Conservation (phyloP, 1,140 invertebrate species). For the Magallana gigas region DNA sequence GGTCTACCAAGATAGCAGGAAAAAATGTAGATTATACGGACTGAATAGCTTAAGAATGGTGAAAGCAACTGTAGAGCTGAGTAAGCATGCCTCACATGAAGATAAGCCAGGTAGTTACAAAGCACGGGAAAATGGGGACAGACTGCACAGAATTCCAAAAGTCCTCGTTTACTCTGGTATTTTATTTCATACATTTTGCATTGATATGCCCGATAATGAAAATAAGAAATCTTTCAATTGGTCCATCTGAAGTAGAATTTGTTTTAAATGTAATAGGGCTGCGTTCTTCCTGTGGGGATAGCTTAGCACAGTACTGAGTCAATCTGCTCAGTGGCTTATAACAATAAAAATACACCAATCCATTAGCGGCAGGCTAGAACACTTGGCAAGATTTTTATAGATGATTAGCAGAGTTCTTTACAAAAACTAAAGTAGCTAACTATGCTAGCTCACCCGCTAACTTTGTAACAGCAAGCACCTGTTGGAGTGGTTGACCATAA, state of each 20-base stretch:
- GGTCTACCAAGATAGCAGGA: conserved; percentile 21
- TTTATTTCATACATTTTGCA: neutral
- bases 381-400: conserved; percentile 31
- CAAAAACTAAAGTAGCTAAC: conserved; percentile 39
- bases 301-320: neutral
- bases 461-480: neutral
- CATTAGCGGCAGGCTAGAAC: conserved; percentile 24
- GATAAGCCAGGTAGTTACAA: conserved; percentile 12
- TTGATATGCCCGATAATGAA: neutral
- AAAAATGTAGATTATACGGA: conserved; percentile 30
- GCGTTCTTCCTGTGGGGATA: neutral
- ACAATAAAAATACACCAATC: conserved; percentile 26
- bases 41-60: conserved; percentile 36
- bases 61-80: conserved; percentile 26
- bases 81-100: conserved; percentile 35
- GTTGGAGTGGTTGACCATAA: neutral
- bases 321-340: neutral
- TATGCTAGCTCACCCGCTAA: conserved; percentile 18
- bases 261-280: neutral
- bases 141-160: neutral
- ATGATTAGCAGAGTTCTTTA: conserved; percentile 46
- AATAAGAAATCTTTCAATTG: neutral
- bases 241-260: neutral
- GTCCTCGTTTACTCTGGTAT: neutral
- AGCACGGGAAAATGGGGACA: neutral